A percentile compares a stretch with the other conserved stretches of the same genome.
phyloP scores from a whole-genome alignment of 2,113 vertebrate genomes.

The Paralichthys olivaceus region DNA sequence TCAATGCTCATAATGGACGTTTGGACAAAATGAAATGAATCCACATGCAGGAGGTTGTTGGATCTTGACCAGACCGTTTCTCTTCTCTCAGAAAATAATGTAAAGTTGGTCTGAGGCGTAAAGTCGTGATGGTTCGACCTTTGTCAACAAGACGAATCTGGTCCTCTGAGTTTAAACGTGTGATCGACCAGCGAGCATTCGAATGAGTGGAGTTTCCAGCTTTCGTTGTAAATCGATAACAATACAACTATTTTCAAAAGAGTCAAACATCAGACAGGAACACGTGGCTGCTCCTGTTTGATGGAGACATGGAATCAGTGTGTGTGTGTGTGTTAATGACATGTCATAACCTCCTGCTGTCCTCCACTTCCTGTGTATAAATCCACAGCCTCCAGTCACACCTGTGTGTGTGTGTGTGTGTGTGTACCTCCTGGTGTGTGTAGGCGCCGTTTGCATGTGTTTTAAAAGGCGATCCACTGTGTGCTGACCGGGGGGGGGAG shows the following conservation, averaged over 20 bases:
- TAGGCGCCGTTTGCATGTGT: slow-evolving; percentile 41
- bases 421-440: slow-evolving; percentile 22
- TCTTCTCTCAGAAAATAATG: too few relatives aligned
- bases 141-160: neutral
- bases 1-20: too few relatives aligned
- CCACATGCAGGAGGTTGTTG: too few relatives aligned
- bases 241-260: too few relatives aligned
- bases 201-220: too few relatives aligned
- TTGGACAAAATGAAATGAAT: too few relatives aligned
- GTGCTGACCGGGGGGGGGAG: slow-evolving; percentile 16
- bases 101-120: too few relatives aligned
- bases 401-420: slow-evolving; percentile 35
- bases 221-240: too few relatives aligned
- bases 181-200: neutral
- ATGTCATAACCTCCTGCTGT: slow-evolving; percentile 50
- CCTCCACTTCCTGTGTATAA: slow-evolving; percentile 59
- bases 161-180: neutral
- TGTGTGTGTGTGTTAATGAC: slow-evolving; percentile 51
- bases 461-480: slow-evolving; percentile 35
- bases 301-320: neutral
- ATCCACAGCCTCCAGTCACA: slow-evolving; percentile 51
- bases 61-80: too few relatives aligned
- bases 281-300: neutral
- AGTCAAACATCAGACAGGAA: neutral
- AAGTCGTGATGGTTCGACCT: too few relatives aligned